A percentile compares a stretch with the other conserved stretches of the same genome.
These are phyloP conservation scores for Myripristis jacobus DNA, from an alignment of 2,797 vertebrate species.

Conservation along the genomic window DNA sequence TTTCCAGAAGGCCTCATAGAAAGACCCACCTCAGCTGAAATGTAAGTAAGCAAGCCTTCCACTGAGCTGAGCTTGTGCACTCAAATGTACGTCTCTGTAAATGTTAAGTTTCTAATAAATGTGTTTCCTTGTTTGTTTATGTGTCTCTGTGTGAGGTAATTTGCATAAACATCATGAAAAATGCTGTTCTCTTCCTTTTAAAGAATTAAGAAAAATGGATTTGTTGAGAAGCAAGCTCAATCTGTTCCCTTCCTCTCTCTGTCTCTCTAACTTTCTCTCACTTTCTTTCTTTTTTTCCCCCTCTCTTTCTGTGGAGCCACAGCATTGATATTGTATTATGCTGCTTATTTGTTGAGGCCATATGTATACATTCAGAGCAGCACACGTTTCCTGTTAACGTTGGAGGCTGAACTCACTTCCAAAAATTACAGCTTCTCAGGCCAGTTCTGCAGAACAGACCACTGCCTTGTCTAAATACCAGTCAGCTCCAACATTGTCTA, in stretches of 20 bases:
- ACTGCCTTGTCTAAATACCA: slow-evolving; percentile 77
- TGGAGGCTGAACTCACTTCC: slow-evolving; percentile 68
- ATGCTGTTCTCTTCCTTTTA: slow-evolving; percentile 41
- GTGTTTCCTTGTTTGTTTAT: slow-evolving; percentile 53
- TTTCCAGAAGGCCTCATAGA: slow-evolving; percentile 76
- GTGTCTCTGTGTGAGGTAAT: slow-evolving; percentile 11
- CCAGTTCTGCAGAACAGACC: slow-evolving; percentile 76
- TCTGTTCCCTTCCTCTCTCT: slow-evolving; percentile 33
- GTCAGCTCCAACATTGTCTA: slow-evolving; percentile 71
- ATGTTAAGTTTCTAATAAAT: slow-evolving; percentile 39
- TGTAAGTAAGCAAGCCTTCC: slow-evolving; percentile 44
- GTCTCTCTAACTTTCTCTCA: slow-evolving; percentile 37
- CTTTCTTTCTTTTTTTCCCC: slow-evolving; percentile 20
- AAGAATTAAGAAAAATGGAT: slow-evolving; percentile 55
- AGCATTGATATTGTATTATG: slow-evolving; percentile 75
- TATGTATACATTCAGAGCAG: slow-evolving; percentile 77
- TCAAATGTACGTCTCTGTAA: slow-evolving; percentile 31
- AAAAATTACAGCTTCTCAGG: slow-evolving; percentile 75
- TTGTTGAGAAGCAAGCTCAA: slow-evolving; percentile 26
- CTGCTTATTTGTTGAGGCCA: slow-evolving; percentile 79
- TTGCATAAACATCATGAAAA: slow-evolving; percentile 18
- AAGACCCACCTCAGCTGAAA: slow-evolving; percentile 62
- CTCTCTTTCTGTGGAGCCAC: slow-evolving; percentile 58
- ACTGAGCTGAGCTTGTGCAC: slow-evolving; percentile 26
- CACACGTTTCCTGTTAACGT: slow-evolving; percentile 81